Percentiles rank a stretch among this genome's conserved stretches.
phyloP scores from a whole-genome alignment of 53 echinoderm and acorn worm genomes.

The Echinometra lucunter region DNA sequence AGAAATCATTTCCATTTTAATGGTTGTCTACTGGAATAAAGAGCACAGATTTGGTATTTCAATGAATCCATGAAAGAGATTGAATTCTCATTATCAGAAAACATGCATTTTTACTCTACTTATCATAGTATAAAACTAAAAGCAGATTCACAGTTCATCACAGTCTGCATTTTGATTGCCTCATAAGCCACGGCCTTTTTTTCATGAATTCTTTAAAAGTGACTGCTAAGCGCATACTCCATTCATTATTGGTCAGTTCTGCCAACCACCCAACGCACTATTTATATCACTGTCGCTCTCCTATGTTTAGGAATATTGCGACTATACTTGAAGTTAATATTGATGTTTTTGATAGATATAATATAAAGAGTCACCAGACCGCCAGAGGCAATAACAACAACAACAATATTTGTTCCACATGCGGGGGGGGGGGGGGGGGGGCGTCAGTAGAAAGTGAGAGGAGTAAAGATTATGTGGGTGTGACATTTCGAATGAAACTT shows the following conservation, averaged over 20 bases:
- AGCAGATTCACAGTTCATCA: background rate
- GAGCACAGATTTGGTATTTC: background rate
- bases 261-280: background rate
- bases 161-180: constrained; percentile 15
- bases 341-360: background rate
- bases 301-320: background rate
- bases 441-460: too few species aligned
- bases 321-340: background rate
- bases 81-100: background rate
- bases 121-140: background rate
- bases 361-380: background rate
- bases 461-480: too few species aligned
- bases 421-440: too few species aligned
- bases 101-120: constrained; percentile 1
- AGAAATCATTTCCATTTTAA: background rate
- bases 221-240: too few species aligned
- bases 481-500: too few species aligned
- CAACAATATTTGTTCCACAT: background rate
- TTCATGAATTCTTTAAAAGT: background rate
- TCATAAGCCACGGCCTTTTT: background rate
- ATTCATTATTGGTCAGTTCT: background rate
- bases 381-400: background rate
- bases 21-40: background rate
- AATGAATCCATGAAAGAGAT: background rate
- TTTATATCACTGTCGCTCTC: background rate